Evolutionary conservation across 1,140 invertebrate genomes (phyloP).

Genomic region (Odontomachus brunneus): DNA sequence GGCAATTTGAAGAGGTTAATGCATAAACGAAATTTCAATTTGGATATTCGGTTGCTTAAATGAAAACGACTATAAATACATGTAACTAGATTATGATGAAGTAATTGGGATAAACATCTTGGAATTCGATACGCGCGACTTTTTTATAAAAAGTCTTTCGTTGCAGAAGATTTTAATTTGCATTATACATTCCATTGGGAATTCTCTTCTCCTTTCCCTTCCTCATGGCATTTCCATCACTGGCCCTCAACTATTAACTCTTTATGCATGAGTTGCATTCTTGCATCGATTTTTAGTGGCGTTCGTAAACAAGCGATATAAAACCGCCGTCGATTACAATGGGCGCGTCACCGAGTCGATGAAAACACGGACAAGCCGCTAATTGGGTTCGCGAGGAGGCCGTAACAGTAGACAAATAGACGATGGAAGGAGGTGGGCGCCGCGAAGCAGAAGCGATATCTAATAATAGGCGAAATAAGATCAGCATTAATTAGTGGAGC

Average conservation of each 20-base stretch:
- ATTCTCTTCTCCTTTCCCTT: too few species aligned
- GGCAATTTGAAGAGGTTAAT: too few species aligned
- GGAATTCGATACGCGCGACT: too few species aligned
- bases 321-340: slow-evolving; percentile 6
- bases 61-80: too few species aligned
- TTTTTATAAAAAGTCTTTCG: too few species aligned
- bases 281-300: background rate
- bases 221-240: background rate
- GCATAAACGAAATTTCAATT: too few species aligned
- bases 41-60: too few species aligned
- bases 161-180: too few species aligned
- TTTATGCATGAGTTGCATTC: background rate
- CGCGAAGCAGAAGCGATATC: background rate
- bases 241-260: background rate
- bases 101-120: too few species aligned
- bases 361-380: slow-evolving; percentile 28
- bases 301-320: background rate
- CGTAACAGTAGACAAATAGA: background rate
- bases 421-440: background rate
- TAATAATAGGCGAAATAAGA: slow-evolving; percentile 52
- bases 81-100: too few species aligned
- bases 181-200: too few species aligned
- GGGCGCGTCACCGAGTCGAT: background rate
- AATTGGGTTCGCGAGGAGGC: slow-evolving; percentile 30
- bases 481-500: slow-evolving; percentile 51